phyloP scores from a whole-genome alignment of 64 coral and sea anemone species.

The Pachyseris speciosa region DNA sequence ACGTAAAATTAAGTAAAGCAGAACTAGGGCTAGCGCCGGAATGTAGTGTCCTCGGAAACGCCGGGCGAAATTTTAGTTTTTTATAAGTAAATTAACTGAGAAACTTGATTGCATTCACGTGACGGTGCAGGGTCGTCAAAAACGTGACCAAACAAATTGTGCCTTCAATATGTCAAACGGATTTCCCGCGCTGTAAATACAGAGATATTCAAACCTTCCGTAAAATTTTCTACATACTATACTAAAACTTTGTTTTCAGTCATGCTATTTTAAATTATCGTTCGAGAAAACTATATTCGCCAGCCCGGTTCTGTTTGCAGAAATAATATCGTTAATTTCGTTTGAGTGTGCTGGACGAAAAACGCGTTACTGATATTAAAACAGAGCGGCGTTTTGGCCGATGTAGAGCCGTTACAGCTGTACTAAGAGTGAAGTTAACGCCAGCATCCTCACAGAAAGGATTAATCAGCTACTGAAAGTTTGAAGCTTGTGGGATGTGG shows the following conservation, averaged over 20 bases:
- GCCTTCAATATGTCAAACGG: neutral
- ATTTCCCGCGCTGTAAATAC: neutral
- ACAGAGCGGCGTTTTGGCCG: neutral
- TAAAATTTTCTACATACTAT: neutral
- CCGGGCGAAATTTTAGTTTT: no score
- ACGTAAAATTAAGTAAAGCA: no score
- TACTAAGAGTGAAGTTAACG: no score
- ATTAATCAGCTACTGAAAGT: no score
- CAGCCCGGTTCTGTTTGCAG: neutral
- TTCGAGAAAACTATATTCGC: neutral
- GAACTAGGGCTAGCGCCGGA: no score
- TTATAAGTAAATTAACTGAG: no score
- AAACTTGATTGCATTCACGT: no score
- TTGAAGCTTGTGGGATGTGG: no score
- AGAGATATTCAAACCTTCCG: neutral
- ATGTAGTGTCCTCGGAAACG: no score
- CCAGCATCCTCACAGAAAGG: no score
- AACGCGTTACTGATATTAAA: neutral
- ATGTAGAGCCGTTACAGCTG: no score
- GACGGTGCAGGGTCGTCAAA: neutral
- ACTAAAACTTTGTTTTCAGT: constrained; percentile 8
- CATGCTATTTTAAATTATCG: neutral
- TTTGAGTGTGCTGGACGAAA: neutral
- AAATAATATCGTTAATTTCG: neutral
- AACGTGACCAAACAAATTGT: neutral